Evolutionary conservation across 1,140 invertebrate genomes (phyloP).

Genomic region (Drosophila sucinea): DNA sequence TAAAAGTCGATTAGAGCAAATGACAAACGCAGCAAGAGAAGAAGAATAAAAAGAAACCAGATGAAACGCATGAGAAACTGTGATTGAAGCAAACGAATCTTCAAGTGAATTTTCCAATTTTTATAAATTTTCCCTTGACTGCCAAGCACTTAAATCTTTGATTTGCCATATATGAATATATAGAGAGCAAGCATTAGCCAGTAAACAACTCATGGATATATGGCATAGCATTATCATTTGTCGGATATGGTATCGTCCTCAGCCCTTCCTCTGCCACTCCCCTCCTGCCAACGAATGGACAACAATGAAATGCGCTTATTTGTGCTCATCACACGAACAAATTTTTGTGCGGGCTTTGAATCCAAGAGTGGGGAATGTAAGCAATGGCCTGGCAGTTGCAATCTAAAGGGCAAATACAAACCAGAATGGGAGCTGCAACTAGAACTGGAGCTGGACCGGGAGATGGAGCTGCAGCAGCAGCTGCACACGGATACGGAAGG

Average conservation of each 20-base stretch:
- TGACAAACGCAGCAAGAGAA: slow-evolving; percentile 13
- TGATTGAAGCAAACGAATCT: background rate
- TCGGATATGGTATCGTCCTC: slow-evolving; percentile 18
- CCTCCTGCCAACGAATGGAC: background rate
- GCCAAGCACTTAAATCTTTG: background rate
- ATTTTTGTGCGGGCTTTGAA: slow-evolving; percentile 13
- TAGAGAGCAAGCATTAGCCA: slow-evolving; percentile 35
- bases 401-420: slow-evolving; percentile 20
- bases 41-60: background rate
- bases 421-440: background rate
- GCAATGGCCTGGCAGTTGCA: slow-evolving; percentile 14
- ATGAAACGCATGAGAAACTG: background rate
- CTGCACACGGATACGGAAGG: slow-evolving; percentile 20
- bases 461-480: background rate
- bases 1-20: slow-evolving; percentile 15
- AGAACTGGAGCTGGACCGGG: background rate
- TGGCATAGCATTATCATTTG: slow-evolving; percentile 60
- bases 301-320: slow-evolving; percentile 31
- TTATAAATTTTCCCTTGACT: slow-evolving; percentile 25
- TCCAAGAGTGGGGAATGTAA: slow-evolving; percentile 7
- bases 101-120: slow-evolving; percentile 41
- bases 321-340: slow-evolving; percentile 30
- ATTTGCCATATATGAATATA: background rate
- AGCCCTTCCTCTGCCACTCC: too few relatives aligned
- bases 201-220: slow-evolving; percentile 55